Evolutionary conservation across 2,888 invertebrate species (phyloP), one percentile per base, ranked within the genome.

Genomic region (Trypoxylon attenuatum): DNA sequence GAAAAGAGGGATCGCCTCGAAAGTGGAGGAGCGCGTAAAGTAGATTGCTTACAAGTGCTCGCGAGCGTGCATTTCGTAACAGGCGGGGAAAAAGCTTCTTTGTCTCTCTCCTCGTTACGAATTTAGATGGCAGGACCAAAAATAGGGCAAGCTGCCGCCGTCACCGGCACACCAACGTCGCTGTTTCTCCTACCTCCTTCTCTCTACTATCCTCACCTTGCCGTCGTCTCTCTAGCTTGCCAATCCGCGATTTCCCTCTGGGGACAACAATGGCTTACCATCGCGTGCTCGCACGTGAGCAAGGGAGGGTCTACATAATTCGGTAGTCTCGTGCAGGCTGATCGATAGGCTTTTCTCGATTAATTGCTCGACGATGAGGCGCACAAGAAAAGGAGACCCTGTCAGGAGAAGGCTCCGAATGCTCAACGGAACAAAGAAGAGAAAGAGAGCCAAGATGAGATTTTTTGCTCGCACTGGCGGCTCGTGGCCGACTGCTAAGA

Each of bases 401-500:
- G n/a, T n/a, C n/a, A n/a, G 33, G 8, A 33, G 13, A 6, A 33
- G 33, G n/a, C 10, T 13, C 13, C 33, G 33, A 33, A 13, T 13
- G 5, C n/a, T 6, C 16, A 5, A 18, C 4, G 16, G 22, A n/a
- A 0, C 33, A 13, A 5, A 10, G 10, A 10, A 33, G 33, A 43
- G 43, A 41, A 46, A 57, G 42, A 63, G 46, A 59, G 58, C 66
- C 54, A 23, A 49, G 46, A n/a, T n/a, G 51, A 22, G 56, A 63
- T 46, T 69, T 76, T 77, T 77, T 66, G 64, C 62, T 72, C 56
- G 55, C 58, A 60, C 65, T 78, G 77, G 75, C 81, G 83, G 80
- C 84, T 68, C 75, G 67, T 77, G 78, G 79, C 80, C 78, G 82
- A 78, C 78, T 79, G 73, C 83, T 82, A 83, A 83, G 78, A 81